Percentiles rank a stretch among this genome's conserved stretches.
Evolutionary conservation across 92 coral and sea anemone species (phyloP).

Genomic region (Phenganax subtilis): DNA sequence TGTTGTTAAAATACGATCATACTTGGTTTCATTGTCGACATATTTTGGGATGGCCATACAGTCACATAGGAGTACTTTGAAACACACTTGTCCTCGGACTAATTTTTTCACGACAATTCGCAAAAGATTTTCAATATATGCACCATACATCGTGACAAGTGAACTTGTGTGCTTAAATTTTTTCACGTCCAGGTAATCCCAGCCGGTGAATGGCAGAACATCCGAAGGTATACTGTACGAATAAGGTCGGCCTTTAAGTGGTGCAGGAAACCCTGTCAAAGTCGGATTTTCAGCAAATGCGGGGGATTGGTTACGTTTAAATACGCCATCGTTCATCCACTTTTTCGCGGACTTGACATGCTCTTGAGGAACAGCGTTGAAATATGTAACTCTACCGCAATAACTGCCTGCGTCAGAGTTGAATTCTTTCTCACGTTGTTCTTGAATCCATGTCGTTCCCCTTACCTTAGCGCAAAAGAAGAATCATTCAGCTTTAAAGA

Average conservation of each 20-base stretch:
- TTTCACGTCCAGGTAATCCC: slow-evolving; percentile 64
- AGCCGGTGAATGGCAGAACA: slow-evolving; percentile 54
- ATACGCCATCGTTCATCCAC: slow-evolving; percentile 64
- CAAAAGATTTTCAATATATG: slow-evolving; percentile 53
- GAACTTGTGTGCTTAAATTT: slow-evolving; percentile 37
- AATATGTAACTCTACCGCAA: slow-evolving; percentile 38
- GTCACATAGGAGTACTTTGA: slow-evolving; percentile 46
- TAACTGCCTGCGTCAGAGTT: slow-evolving; percentile 4
- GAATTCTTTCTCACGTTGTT: slow-evolving; percentile 2
- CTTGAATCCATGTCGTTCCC: slow-evolving; percentile 17
- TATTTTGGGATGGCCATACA: slow-evolving; percentile 47
- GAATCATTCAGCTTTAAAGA: neutral
- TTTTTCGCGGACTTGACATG: slow-evolving; percentile 59
- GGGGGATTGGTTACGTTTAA: neutral
- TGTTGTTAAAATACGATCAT: slow-evolving; percentile 61
- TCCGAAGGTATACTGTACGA: slow-evolving; percentile 34
- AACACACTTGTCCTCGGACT: slow-evolving; percentile 34
- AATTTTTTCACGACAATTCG: slow-evolving; percentile 33
- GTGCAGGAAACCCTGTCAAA: slow-evolving; percentile 46
- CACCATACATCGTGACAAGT: slow-evolving; percentile 57
- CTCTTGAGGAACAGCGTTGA: slow-evolving; percentile 46
- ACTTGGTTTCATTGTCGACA: slow-evolving; percentile 46
- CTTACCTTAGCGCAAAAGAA: neutral
- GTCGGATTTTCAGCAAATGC: slow-evolving; percentile 58
- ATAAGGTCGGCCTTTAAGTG: neutral